Evolutionary conservation across 2,113 vertebrate species (phyloP).

Genomic region (Salminus brasiliensis): DNA sequence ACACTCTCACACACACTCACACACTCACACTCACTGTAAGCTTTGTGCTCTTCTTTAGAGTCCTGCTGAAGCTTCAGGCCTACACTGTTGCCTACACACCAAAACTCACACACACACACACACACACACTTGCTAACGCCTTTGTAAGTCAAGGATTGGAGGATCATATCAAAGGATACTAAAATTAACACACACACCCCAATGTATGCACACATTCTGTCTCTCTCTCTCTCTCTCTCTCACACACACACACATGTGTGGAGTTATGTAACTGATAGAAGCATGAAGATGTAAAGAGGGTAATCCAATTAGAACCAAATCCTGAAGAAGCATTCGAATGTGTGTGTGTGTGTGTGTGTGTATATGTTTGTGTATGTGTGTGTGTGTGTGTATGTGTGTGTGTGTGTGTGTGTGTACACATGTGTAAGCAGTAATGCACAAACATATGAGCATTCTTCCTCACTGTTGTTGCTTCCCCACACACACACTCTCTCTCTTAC

Average conservation of each 20-base stretch:
- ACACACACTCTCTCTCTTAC: too few relatives aligned
- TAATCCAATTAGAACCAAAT: not conserved
- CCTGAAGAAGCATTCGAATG: not conserved
- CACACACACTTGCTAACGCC: not conserved
- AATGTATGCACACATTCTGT: not conserved
- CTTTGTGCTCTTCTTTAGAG: not conserved
- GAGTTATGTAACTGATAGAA: not conserved
- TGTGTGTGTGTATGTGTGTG: too few relatives aligned
- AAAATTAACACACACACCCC: not conserved
- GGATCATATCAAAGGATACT: not conserved
- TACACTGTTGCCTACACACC: not conserved
- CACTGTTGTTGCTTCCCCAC: too few relatives aligned
- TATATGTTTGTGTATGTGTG: too few relatives aligned
- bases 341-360: slow-evolving; percentile 30
- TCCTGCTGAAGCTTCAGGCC: not conserved
- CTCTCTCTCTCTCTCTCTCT: not conserved
- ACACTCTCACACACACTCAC: not conserved
- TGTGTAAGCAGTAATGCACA: too few relatives aligned
- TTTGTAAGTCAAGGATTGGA: not conserved
- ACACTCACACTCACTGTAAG: not conserved
- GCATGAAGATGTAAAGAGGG: not conserved
- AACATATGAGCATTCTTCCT: too few relatives aligned
- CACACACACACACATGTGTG: not conserved
- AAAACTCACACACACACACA: too few relatives aligned
- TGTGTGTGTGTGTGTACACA: too few relatives aligned